Evolutionary conservation across 2,888 invertebrate species (phyloP), one percentile per base, ranked within the genome.

Genomic region (Zygaena filipendulae): DNA sequence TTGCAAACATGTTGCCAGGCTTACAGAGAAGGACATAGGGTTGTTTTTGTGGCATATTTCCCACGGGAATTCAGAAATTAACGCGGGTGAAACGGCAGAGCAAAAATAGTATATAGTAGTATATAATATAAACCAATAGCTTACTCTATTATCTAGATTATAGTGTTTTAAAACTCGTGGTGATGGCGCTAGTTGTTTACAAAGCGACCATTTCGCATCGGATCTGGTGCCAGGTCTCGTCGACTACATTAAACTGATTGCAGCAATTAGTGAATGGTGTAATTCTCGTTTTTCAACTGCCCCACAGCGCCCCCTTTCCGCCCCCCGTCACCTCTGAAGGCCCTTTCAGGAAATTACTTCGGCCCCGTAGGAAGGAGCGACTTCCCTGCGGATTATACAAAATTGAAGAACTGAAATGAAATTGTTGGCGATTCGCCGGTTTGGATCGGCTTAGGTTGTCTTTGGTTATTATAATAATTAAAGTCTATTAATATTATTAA

Each of bases 241-340:
- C 68, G 71, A 72, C 71, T 74, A 75, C 75, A 77, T 77, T 74
- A 74, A 67, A 74, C 66, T 74, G 74, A 77, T 77, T 75, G 72
- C 74, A 60, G 71, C 69, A 77, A 77, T 77, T 77, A 77, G 72
- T 58, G 74, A 67, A 70, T 72, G 74, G 69, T 70, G 72, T 71
- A 71, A 70, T 72, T 69, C 71, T 67, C 74, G 69, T 72, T 72
- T 70, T 70, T 72, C 70, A 70, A 59, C 57, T 59, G 43, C 51
- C 60, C 44, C 56, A 47, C 47, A 43, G 42, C 45, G 39, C 41
- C 44, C 48, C 42, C n/a, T n/a, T n/a, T 40, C 35, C 40, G 30
- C 36, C 39, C 30, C 45, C 39, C 46, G 40, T 34, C n/a, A n/a
- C n/a, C n/a, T n/a, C n/a, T n/a, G n/a, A n/a, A n/a, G 33, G 30